phyloP scores from a whole-genome alignment of 1,140 invertebrate species.

The Drosophila oshimai region DNA sequence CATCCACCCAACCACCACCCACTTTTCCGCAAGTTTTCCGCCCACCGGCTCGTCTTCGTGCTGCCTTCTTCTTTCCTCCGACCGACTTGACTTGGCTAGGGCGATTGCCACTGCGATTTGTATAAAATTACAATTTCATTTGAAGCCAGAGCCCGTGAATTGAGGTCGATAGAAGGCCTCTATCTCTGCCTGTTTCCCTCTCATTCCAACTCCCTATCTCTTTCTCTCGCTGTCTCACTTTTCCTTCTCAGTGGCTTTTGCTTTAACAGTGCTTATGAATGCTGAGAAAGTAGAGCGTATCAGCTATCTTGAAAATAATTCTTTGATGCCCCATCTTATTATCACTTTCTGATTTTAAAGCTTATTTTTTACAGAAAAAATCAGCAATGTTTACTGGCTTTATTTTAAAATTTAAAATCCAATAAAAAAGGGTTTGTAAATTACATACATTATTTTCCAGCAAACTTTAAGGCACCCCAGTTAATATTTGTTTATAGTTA shows the following conservation, averaged over 20 bases:
- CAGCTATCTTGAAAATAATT: conserved; percentile 2
- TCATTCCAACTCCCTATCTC: background rate
- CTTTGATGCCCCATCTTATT: no score
- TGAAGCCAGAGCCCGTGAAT: conserved; percentile 40
- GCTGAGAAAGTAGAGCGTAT: conserved; percentile 1
- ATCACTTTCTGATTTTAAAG: no score
- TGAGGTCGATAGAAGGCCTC: conserved; percentile 41
- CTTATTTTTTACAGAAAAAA: no score
- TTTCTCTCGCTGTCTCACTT: background rate
- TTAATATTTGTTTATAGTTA: no score
- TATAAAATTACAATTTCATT: conserved; percentile 69
- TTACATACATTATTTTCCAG: no score
- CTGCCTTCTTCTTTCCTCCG: background rate
- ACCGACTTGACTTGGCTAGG: conserved; percentile 8
- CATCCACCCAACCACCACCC: background rate
- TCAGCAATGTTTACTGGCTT: no score
- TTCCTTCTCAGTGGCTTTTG: conserved; percentile 1
- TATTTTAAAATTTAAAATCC: no score
- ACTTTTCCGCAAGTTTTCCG: conserved; percentile 23
- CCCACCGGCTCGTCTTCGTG: conserved; percentile 3
- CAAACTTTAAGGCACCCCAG: no score
- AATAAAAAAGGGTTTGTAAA: no score
- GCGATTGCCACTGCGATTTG: conserved; percentile 49
- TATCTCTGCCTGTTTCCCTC: background rate
- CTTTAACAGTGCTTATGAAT: conserved; percentile 19